Base-by-base conservation (phyloP, 2,888 invertebrate genomes). In the Ochropleura plecta region DNA sequence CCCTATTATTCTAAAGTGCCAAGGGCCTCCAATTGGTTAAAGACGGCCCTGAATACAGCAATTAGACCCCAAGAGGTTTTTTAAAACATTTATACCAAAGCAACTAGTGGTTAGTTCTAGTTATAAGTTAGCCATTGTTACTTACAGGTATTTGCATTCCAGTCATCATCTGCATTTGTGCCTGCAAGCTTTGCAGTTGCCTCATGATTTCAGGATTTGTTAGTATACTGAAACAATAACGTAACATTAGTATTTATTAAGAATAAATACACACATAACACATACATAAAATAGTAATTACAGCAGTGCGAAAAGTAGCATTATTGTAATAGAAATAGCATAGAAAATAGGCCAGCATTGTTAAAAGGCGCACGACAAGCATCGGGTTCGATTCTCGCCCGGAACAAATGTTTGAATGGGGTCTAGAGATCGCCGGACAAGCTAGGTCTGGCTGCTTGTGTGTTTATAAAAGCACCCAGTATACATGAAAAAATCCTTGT, bases 171-270 rank as follows among this genome's bases (percentile, higher is more conserved):
- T 95, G 95, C 96, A 97, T 96, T 78, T 97, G 96, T 10, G 97
- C 97, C 90, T 98, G 98, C 80, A 98, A 93, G 30, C 98, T 98
- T 91, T 99, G 99, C 67, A 99, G 96, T 89, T 99, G 99, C 73
- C 99, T 97, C 92, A 99, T 96, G 62, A 99, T 98, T 95, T 99
- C 98, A 0, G 98, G 98, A 95, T 99, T 98, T 70, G 98, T 98
- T 71, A 99, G 93, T 86, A 98, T 97, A 91, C 98, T 98, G 94
- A 62, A 96, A 96, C 75, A 88, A 87, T 85, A 82, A 74, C 48
- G 74, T 8, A 46, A 48, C 0, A 59, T 62, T 62, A 62, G 44
- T 14, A 51, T 12, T 0, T 46, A 60, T 46, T 63, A 59, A 5
- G 40, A 51, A n/a, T 0, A 16, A 44, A 30, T 74, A 49, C 44